Percentiles rank a stretch among this genome's conserved stretches.
Conservation (phyloP, 2,888 invertebrate species). For the Drosophila incognita region DNA sequence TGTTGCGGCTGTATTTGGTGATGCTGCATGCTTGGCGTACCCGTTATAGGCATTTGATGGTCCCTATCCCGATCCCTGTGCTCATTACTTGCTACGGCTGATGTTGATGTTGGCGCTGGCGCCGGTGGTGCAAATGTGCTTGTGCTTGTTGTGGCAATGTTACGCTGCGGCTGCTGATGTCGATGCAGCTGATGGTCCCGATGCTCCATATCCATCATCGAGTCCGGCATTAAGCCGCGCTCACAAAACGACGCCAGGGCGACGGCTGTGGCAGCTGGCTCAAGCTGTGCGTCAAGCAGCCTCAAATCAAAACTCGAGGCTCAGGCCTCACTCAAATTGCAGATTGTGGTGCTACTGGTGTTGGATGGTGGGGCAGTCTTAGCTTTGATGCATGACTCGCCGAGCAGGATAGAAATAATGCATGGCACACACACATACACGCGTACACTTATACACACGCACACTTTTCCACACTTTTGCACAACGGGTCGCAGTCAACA, state of each 20-base stretch:
- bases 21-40: conserved; percentile 42
- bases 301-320: conserved; percentile 4
- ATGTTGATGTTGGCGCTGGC: conserved; percentile 39
- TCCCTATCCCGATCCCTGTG: conserved; percentile 21
- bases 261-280: conserved; percentile 50
- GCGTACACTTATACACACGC: not conserved
- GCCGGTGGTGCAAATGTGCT: conserved; percentile 58
- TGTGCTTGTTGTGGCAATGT: conserved; percentile 56
- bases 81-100: conserved; percentile 9
- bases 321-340: conserved; percentile 6
- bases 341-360: not conserved
- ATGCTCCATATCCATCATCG: conserved; percentile 80
- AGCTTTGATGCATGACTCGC: conserved; percentile 1
- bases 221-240: conserved; percentile 77
- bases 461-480: conserved; percentile 8
- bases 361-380: not conserved
- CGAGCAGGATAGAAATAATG: not conserved
- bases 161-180: conserved; percentile 54
- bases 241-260: conserved; percentile 77
- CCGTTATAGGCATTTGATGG: conserved; percentile 43
- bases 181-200: conserved; percentile 73
- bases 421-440: conserved; percentile 24
- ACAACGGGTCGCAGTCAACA: conserved; percentile 11
- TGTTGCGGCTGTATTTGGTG: conserved; percentile 24
- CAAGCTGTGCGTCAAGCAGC: conserved; percentile 9